Percentiles rank a stretch among this genome's conserved stretches.
Conservation (phyloP, 2,888 invertebrate species). For the Phorcus lineatus region DNA sequence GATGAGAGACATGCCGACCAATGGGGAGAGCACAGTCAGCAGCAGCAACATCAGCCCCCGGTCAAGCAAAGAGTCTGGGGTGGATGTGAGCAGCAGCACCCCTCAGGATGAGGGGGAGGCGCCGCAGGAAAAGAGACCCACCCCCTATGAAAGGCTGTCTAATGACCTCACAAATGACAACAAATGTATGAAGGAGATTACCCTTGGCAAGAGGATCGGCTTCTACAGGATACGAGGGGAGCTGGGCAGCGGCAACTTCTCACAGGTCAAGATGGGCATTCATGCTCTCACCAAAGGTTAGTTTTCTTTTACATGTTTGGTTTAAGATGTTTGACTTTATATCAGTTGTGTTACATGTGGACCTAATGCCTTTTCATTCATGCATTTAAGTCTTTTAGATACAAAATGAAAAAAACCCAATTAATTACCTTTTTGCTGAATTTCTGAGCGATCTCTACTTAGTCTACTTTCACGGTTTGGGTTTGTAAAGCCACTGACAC, state of each 20-base stretch:
- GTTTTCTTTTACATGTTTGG: conserved; percentile 4
- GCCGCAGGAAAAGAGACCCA: conserved; percentile 47
- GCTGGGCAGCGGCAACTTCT: conserved; percentile 86
- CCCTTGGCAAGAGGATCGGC: conserved; percentile 84
- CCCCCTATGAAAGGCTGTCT: conserved; percentile 69
- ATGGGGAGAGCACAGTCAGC: conserved; percentile 38
- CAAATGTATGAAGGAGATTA: conserved; percentile 79
- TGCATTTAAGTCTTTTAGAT: too few species aligned
- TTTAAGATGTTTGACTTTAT: not conserved
- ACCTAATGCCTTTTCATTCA: not conserved
- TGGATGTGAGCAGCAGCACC: conserved; percentile 29
- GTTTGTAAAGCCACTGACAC: too few species aligned
- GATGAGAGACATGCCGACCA: conserved; percentile 37
- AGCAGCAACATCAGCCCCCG: not conserved
- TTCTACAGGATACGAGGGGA: conserved; percentile 86
- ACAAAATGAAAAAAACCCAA: too few species aligned
- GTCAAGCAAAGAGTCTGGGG: not conserved
- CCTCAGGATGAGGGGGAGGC: conserved; percentile 37
- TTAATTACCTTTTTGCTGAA: too few species aligned
- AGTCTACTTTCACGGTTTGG: too few species aligned
- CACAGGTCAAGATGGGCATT: conserved; percentile 85
- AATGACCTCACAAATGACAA: conserved; percentile 70
- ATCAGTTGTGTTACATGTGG: not conserved
- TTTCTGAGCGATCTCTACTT: too few species aligned
- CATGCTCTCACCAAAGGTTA: conserved; percentile 85